Evolutionary conservation across 2,888 invertebrate genomes (phyloP), one percentile per base, ranked within the genome.

Genomic region (Aleiodes alternator): DNA sequence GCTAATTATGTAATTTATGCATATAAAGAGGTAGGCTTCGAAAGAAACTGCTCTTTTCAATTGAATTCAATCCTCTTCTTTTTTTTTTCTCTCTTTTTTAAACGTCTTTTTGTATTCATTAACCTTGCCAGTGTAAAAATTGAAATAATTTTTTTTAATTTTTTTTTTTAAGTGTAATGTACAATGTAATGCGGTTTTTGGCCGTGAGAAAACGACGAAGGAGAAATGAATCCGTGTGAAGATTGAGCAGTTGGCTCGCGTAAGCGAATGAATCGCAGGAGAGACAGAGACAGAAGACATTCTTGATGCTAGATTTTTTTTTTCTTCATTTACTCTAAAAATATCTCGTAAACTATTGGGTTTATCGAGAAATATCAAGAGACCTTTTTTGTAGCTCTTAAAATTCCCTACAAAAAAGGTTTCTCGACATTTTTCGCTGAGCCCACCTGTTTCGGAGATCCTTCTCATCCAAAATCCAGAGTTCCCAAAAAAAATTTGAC

Each of bases 1-100:
- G 43, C 23, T 56, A 66, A 72, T 72, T 64, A 72, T 66, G 55
- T 66, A 72, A 72, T 72, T 72, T 72, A 66, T 72, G 55, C 12
- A 55, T 43, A 31, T 51, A 55, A 66, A 72, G 43, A 43, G 59
- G 38, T 51, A 50, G 59, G 48, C 23, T 70, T 43, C 59, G 12
- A 23, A 59, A 48, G 23, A 23, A 38, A 61, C 43, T 64, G 64
- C 16, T 48, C 23, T 64, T 64, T 64, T n/a, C 3, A 29, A 29
- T 61, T 61, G 16, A 43, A 23, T 23, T 23, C 23, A 23, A 23
- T 23, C 23, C 23, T 23, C 23, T 23, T 2, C 23, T 23, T 23
- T 23, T 23, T 23, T 7, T 51, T 31, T 31, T n/a, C 1, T 6
- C 12, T n/a, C n/a, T n/a, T 31, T 34, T 14, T 34, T 61, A 0